Conservation (phyloP, 1,140 invertebrate species). For the Zaprionus africanus region DNA sequence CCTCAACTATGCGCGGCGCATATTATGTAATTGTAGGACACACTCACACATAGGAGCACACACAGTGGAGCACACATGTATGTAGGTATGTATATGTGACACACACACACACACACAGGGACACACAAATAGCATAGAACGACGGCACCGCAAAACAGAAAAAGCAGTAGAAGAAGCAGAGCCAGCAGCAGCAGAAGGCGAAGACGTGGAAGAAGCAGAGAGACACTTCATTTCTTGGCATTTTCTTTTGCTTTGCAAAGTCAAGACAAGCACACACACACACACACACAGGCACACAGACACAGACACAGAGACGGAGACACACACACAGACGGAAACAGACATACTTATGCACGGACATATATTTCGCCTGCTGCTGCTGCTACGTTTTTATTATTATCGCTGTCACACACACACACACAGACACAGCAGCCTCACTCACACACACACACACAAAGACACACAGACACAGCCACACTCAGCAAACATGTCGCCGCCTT, state of each 20-base stretch:
- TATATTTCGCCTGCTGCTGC: constrained; percentile 57
- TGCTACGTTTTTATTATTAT: constrained; percentile 78
- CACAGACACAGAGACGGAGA: constrained; percentile 45
- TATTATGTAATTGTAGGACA: constrained; percentile 78
- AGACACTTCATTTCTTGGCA: constrained; percentile 78
- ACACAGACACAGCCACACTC: constrained; percentile 29
- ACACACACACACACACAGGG: constrained; percentile 23
- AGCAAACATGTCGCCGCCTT: constrained; percentile 63
- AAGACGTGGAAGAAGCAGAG: constrained; percentile 15
- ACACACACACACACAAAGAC: constrained; percentile 36
- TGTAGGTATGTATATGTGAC: constrained; percentile 10
- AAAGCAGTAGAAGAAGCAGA: background rate
- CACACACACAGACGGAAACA: constrained; percentile 9
- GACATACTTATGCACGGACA: constrained; percentile 52
- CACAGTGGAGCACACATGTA: constrained; percentile 1
- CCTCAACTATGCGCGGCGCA: constrained; percentile 69
- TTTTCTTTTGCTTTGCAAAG: constrained; percentile 64
- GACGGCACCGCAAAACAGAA: constrained; percentile 20
- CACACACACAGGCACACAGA: constrained; percentile 43
- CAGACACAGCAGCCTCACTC: constrained; percentile 32
- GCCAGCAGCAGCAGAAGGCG: background rate
- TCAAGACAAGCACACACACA: constrained; percentile 27
- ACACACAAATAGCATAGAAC: constrained; percentile 22
- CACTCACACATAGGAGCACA: constrained; percentile 24
- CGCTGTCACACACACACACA: constrained; percentile 54